Evolutionary conservation across 2,888 invertebrate genomes (phyloP).

Genomic region (Tuberolachnus salignus): DNA sequence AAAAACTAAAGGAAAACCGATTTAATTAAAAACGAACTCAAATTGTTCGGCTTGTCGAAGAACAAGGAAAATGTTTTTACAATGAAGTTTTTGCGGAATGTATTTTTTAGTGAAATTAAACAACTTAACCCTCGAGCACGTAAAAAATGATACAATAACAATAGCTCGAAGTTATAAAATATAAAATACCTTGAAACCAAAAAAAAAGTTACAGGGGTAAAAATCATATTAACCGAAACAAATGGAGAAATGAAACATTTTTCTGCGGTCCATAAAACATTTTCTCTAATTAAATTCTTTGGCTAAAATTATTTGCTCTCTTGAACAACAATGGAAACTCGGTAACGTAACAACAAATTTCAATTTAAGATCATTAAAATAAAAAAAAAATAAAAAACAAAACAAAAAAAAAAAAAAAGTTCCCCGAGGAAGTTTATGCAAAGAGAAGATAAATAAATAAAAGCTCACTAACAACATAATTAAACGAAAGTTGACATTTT

Average conservation of each 20-base stretch:
- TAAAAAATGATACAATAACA: conserved; percentile 51
- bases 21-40: conserved; percentile 48
- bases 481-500: not conserved
- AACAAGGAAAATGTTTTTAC: conserved; percentile 26
- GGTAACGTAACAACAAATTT: conserved; percentile 15
- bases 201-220: conserved; percentile 45
- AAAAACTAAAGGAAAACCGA: conserved; percentile 3
- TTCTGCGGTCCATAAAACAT: conserved; percentile 45
- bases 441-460: conserved; percentile 38
- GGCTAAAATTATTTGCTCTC: conserved; percentile 31
- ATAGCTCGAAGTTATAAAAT: conserved; percentile 21
- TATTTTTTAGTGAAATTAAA: conserved; percentile 47
- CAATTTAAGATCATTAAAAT: conserved; percentile 49
- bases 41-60: conserved; percentile 24
- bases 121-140: conserved; percentile 44
- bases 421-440: conserved; percentile 3
- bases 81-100: conserved; percentile 16
- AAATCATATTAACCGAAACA: conserved; percentile 47
- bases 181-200: conserved; percentile 38
- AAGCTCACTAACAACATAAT: conserved; percentile 28
- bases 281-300: conserved; percentile 44
- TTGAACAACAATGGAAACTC: conserved; percentile 27
- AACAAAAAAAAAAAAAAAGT: not conserved
- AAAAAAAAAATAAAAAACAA: conserved; percentile 4
- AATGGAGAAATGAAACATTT: conserved; percentile 46